Percentiles rank a stretch among this genome's conserved stretches.
Evolutionary conservation across 2,888 invertebrate species (phyloP).

Genomic region (Leucozona laternaria): DNA sequence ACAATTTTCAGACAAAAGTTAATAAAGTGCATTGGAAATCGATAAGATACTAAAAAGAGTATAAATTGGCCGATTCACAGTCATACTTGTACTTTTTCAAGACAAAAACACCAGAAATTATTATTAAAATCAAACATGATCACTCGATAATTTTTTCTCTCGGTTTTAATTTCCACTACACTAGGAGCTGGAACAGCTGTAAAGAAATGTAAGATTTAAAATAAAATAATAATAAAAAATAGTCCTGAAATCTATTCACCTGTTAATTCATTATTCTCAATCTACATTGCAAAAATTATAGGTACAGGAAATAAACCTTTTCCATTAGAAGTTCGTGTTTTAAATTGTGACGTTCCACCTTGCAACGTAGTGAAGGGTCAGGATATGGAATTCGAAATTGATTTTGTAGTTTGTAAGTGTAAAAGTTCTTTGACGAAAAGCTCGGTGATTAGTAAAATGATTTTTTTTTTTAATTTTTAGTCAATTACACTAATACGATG

Average conservation of each 20-base stretch:
- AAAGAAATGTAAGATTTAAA: slow-evolving; percentile 37
- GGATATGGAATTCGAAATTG: slow-evolving; percentile 79
- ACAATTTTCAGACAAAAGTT: slow-evolving; percentile 13
- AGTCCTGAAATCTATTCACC: too few species aligned
- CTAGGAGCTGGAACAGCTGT: slow-evolving; percentile 47
- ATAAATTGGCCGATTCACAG: slow-evolving; percentile 39
- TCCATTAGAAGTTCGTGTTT: slow-evolving; percentile 78
- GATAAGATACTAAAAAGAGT: slow-evolving; percentile 54
- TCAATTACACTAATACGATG: slow-evolving; percentile 76
- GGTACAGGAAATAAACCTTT: slow-evolving; percentile 73
- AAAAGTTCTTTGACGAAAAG: not conserved
- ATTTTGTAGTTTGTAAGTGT: slow-evolving; percentile 80
- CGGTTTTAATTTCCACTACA: not conserved
- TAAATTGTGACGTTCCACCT: slow-evolving; percentile 79
- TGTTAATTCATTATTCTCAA: not conserved
- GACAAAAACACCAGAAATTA: not conserved
- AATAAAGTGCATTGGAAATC: not conserved
- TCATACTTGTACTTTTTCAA: not conserved
- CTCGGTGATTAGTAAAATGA: too few species aligned
- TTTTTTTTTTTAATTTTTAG: slow-evolving; percentile 18
- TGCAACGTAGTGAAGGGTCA: slow-evolving; percentile 79
- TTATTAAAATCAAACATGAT: slow-evolving; percentile 31
- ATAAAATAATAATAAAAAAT: too few species aligned
- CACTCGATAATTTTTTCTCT: slow-evolving; percentile 7
- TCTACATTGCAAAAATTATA: too few species aligned